Evolutionary conservation across 2,797 vertebrate species (phyloP).

Genomic region (Hypotaenidia philippensis): DNA sequence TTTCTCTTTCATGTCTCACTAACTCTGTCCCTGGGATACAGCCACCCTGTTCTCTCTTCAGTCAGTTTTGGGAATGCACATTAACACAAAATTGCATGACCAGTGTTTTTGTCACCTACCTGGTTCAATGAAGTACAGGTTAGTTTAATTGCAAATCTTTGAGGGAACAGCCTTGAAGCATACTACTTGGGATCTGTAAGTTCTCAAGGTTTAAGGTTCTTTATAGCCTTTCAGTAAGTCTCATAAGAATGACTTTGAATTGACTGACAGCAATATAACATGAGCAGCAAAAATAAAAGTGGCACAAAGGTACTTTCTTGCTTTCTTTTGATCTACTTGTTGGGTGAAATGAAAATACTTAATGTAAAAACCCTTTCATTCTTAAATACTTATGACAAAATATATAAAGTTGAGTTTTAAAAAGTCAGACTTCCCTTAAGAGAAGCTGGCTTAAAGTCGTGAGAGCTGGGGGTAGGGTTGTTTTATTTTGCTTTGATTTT

Average conservation of each 20-base stretch:
- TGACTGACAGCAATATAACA: not conserved
- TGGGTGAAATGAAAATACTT: not conserved
- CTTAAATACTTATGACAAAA: not conserved
- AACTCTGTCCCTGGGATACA: constrained; percentile 15
- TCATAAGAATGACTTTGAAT: not conserved
- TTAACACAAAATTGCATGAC: not conserved
- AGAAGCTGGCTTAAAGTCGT: not conserved
- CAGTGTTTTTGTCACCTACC: constrained; percentile 2
- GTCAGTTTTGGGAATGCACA: not conserved
- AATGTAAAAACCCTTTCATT: not conserved
- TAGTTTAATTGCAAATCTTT: constrained; percentile 36
- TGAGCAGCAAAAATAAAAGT: not conserved
- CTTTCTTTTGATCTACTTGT: not conserved
- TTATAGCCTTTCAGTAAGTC: not conserved
- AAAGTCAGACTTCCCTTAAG: not conserved
- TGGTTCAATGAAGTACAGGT: not conserved
- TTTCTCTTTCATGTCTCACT: constrained; percentile 47
- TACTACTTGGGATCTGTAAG: not conserved
- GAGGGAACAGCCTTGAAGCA: not conserved
- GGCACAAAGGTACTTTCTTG: not conserved
- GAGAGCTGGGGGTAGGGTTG: rapidly evolving
- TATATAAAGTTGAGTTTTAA: not conserved
- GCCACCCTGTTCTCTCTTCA: not conserved
- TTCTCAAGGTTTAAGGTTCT: constrained; percentile 6
- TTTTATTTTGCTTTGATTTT: not conserved